Evolutionary conservation across 2,797 vertebrate genomes (phyloP), one percentile per base, ranked within the genome.

Genomic region (Platyrinchus mystaceus): DNA sequence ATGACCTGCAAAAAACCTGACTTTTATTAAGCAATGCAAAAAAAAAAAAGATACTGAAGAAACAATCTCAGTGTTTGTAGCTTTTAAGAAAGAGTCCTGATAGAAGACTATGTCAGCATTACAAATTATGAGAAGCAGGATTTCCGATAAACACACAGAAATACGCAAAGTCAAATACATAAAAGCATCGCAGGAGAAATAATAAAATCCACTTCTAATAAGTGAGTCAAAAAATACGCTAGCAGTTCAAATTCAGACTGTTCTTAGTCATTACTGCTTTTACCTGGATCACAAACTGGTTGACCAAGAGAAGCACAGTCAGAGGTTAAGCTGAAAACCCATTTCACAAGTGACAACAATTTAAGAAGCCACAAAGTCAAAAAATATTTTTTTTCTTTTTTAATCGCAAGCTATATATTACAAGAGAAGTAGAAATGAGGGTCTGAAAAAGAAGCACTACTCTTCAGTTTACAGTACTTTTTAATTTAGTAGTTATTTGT

Each of bases 1-100:
- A 69, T 60, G 67, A 92, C 39, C 76, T 77, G 77, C 50, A 91
- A 70, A 95, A 95, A 93, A 30, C 39, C 24, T 62, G 66, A 81
- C 62, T 52, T 53, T 22, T 37, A 74, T 32, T 73, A 52, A 84
- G 47, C 34, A 71, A 44, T n/a, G 34, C 13, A 79, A 71, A 50
- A 28, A 80, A 52, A 49, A 36, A 37, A 27, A 30, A 47, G 10
- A 68, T 1, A 24, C 3, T 73, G 37, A 90, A 94, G 52, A 90
- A 94, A 58, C 30, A 77, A 52, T 26, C 39, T 81, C 63, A 36
- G 14, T 19, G 32, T 64, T 59, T 13, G 43, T 26, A 67, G 17
- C 24, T 94, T 70, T 88, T 47, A 75, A 70, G 90, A 60, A 11
- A 75, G 27, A 83, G 50, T n/a, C 73, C 74, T 32, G 43, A 17